A percentile compares a stretch with the other conserved stretches of the same genome.
Evolutionary conservation across 2,113 vertebrate genomes (phyloP).

Genomic region (Pseudonaja textilis): DNA sequence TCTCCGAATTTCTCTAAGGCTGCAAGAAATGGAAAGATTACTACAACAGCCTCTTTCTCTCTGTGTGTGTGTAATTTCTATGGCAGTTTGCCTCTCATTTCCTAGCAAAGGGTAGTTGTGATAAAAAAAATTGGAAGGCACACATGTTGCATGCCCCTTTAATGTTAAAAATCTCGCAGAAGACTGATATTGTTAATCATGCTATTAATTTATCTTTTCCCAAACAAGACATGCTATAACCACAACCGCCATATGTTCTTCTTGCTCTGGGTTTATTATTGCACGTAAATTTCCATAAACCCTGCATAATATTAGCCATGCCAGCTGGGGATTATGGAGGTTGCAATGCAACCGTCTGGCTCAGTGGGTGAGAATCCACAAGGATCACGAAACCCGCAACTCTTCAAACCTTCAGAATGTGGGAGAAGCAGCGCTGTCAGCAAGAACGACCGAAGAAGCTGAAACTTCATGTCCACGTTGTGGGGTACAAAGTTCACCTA

Average conservation of each 20-base stretch:
- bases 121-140: not conserved
- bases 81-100: not conserved
- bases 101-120: not conserved
- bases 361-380: not conserved
- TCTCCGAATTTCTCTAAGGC: too few species aligned
- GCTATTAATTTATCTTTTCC: not conserved
- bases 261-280: not conserved
- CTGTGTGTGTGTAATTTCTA: too few species aligned
- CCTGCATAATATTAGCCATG: not conserved
- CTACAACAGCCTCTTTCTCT: too few species aligned
- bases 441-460: not conserved
- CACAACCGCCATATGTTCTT: not conserved
- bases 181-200: not conserved
- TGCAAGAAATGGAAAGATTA: too few species aligned
- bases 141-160: not conserved
- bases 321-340: not conserved
- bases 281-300: not conserved
- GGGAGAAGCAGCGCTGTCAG: not conserved
- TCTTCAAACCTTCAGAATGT: constrained; percentile 15
- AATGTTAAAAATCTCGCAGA: not conserved
- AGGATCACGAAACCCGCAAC: not conserved
- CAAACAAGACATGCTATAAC: not conserved
- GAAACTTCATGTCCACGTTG: not conserved
- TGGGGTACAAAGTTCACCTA: not conserved
- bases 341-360: not conserved